Conservation (phyloP, 2,888 invertebrate genomes). For the Parnassius apollo region DNA sequence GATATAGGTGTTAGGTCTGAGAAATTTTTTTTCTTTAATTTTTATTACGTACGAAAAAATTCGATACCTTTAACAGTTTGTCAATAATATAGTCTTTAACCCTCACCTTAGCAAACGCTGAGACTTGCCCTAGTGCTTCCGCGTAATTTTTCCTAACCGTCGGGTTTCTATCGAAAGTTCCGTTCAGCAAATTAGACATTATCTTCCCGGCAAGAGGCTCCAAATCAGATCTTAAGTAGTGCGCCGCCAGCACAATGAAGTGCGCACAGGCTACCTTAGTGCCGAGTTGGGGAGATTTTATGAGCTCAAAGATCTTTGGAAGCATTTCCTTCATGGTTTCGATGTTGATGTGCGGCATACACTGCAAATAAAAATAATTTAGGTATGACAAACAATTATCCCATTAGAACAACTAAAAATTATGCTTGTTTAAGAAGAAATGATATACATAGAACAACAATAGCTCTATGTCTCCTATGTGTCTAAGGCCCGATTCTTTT, state of each 20-base stretch:
- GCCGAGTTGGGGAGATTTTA: conserved; percentile 91
- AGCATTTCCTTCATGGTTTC: conserved; percentile 89
- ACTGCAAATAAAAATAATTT: conserved; percentile 51
- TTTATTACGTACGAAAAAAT: too few species aligned
- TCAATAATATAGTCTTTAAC: neutral
- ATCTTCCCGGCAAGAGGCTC: conserved; percentile 82
- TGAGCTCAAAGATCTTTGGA: conserved; percentile 90
- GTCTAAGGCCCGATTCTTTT: too few species aligned
- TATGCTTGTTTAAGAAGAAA: too few species aligned
- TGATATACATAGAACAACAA: too few species aligned
- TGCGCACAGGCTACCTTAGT: conserved; percentile 91
- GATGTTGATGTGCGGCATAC: conserved; percentile 87
- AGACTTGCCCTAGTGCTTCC: conserved; percentile 90
- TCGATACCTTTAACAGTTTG: too few species aligned
- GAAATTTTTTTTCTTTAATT: too few species aligned
- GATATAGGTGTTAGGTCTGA: too few species aligned
- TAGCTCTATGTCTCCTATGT: too few species aligned
- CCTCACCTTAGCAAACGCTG: conserved; percentile 88
- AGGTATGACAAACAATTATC: too few species aligned
- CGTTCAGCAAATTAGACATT: conserved; percentile 83
- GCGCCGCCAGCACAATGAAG: conserved; percentile 86
- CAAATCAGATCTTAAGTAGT: conserved; percentile 77
- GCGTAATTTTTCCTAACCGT: conserved; percentile 92
- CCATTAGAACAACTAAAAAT: too few species aligned
- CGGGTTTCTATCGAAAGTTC: conserved; percentile 91